Conservation (phyloP, 1,140 invertebrate genomes). For the Palaemon carinicauda region DNA sequence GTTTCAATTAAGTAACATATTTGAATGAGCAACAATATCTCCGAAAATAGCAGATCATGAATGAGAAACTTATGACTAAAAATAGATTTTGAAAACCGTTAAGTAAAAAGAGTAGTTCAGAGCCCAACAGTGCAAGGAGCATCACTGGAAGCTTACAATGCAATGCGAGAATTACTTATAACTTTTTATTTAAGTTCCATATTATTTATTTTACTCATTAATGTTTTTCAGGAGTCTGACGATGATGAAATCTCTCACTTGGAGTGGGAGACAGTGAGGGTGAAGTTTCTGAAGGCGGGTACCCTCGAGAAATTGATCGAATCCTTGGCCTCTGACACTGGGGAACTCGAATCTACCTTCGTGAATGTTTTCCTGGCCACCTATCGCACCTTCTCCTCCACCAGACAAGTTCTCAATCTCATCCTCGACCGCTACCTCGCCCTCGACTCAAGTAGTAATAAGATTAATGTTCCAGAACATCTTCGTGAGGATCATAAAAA, state of each 20-base stretch:
- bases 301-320: constrained; percentile 92
- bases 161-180: too few species aligned
- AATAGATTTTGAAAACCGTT: too few species aligned
- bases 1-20: too few species aligned
- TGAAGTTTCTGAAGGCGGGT: constrained; percentile 95
- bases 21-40: too few species aligned
- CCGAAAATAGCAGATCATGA: too few species aligned
- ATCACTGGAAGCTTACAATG: not conserved
- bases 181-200: too few species aligned
- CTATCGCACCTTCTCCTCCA: constrained; percentile 86
- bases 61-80: too few species aligned
- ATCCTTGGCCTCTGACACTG: constrained; percentile 89
- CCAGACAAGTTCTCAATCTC: constrained; percentile 82
- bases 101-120: not conserved
- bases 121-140: not conserved
- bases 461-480: constrained; percentile 62
- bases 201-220: not conserved
- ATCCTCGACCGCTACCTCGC: constrained; percentile 79
- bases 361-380: constrained; percentile 97
- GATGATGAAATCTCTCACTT: constrained; percentile 85
- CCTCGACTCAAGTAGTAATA: constrained; percentile 66
- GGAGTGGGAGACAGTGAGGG: constrained; percentile 99
- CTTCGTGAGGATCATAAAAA: constrained; percentile 76
- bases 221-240: constrained; percentile 57
- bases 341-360: constrained; percentile 96